Evolutionary conservation across 2,797 vertebrate species (phyloP), one percentile per base, ranked within the genome.

Genomic region (Syngnathus acus): DNA sequence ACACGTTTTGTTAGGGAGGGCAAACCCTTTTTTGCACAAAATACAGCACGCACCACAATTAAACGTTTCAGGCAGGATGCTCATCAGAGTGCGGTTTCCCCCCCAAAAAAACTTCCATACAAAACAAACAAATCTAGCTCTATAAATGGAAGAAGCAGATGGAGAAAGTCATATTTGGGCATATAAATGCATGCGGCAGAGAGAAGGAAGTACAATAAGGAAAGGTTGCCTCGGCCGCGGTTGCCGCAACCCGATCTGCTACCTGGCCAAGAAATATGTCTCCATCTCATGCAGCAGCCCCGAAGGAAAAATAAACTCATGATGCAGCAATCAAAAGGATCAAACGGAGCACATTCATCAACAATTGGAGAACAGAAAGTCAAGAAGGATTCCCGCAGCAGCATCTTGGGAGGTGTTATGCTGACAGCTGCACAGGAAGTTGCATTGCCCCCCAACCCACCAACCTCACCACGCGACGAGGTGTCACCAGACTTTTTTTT

Each of bases 371-470:
- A 66, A 62, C 21, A 42, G 40, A 45, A 62, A 62, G 26, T 23
- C 55, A 57, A 62, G 59, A 40, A 61, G n/a, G n/a, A 37, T 68
- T 68, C 72, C 71, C 72, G 78, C 77, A 65, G 68, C 73, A 68
- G 76, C 81, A 80, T 75, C 79, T 82, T 73, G 58, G 69, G 74
- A 74, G 86, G 84, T 79, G 77, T 84, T 90, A 86, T 84, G 79
- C 83, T 87, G 84, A 83, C 88, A 91, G 89, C 85, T 90, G 87
- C 83, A 73, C 84, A 88, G 90, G 89, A 92, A 90, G 88, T 84
- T 76, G 74, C 81, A 86, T 88, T 32, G 32, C 84, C 78, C 80
- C 87, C 81, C 26, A 1, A 16, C 45, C 16, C 39, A 10, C 45
- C 62, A 32, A 17, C 55, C 19, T 17, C 13, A n/a, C 32, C 32